Conservation (phyloP, 2,113 vertebrate species). For the Mus musculus region DNA sequence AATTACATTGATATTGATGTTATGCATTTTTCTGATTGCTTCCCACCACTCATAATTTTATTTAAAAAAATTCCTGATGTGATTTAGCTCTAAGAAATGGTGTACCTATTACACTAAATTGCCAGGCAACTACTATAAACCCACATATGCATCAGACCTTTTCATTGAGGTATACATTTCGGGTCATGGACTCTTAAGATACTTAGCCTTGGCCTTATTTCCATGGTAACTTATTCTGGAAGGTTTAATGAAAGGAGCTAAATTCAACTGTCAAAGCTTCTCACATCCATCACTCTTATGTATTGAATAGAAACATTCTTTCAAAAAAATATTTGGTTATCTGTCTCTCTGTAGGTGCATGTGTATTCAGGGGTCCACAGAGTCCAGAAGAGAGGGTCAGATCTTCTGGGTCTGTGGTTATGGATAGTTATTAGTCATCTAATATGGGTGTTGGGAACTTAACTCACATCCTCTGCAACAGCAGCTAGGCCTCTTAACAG, state of each 20-base stretch:
- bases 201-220: background rate
- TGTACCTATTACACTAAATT: background rate
- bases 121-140: background rate
- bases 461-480: background rate
- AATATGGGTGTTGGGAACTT: background rate
- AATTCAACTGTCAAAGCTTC: background rate
- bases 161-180: background rate
- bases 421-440: background rate
- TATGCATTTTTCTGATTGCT: conserved; percentile 21
- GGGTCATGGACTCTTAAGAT: background rate
- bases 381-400: background rate
- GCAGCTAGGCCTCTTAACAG: background rate
- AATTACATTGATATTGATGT: background rate
- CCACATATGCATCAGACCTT: background rate
- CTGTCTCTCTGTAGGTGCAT: background rate
- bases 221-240: background rate
- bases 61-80: background rate
- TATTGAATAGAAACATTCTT: background rate
- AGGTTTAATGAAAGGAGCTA: background rate
- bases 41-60: background rate
- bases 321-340: background rate
- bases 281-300: background rate
- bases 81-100: background rate
- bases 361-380: background rate
- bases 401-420: background rate